Evolutionary conservation across 2,797 vertebrate genomes (phyloP).

Genomic region (Hypotaenidia philippensis): DNA sequence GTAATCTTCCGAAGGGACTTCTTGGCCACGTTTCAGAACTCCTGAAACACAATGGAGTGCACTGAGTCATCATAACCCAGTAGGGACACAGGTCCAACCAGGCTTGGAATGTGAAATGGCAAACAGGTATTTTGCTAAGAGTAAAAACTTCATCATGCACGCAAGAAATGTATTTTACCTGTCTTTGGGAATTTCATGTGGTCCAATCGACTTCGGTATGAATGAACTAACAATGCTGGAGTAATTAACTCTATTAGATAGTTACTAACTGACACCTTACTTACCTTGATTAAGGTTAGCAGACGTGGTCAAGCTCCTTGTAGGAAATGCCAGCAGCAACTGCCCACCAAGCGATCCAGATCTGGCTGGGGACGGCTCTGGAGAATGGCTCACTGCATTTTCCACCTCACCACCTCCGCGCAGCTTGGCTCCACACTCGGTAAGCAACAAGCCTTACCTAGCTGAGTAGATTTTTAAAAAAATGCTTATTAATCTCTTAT

Average conservation of each 20-base stretch:
- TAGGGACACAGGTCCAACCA: not conserved
- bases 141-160: not conserved
- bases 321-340: slow-evolving; percentile 78
- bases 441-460: slow-evolving; percentile 73
- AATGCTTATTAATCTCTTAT: not conserved
- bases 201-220: not conserved
- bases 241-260: not conserved
- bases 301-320: slow-evolving; percentile 81
- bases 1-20: not conserved
- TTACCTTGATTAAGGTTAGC: slow-evolving; percentile 68
- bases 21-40: not conserved
- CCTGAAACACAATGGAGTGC: not conserved
- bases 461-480: slow-evolving; percentile 46
- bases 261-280: not conserved
- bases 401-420: slow-evolving; percentile 43
- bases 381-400: slow-evolving; percentile 76
- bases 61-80: not conserved
- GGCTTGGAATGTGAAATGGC: not conserved
- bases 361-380: slow-evolving; percentile 77
- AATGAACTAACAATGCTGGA: not conserved
- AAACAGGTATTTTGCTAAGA: not conserved
- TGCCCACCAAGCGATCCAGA: slow-evolving; percentile 72
- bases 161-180: not conserved
- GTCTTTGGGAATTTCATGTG: not conserved
- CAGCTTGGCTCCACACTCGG: slow-evolving; percentile 73